Evolutionary conservation across 2,888 invertebrate genomes (phyloP).

Genomic region (Andrena hattorfiana): DNA sequence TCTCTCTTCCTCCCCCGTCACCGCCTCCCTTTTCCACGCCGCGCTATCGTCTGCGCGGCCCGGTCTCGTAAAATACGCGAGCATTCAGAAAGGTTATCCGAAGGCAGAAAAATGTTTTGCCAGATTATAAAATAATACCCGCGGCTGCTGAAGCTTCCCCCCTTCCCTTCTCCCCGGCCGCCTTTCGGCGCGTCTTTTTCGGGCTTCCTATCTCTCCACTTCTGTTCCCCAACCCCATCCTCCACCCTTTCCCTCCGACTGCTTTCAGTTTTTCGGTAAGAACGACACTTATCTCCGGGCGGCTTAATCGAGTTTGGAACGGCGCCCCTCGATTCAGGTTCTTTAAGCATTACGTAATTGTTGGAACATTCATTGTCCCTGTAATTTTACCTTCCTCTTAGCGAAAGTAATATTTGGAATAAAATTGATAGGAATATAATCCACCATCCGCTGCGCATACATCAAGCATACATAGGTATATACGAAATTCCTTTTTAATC

Average conservation of each 20-base stretch:
- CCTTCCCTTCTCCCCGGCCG: not conserved
- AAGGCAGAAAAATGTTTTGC: constrained; percentile 76
- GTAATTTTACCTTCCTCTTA: not conserved
- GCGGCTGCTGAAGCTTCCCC: constrained; percentile 15
- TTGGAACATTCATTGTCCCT: not conserved
- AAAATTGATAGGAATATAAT: not conserved
- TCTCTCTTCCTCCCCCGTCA: constrained; percentile 23
- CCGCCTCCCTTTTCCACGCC: constrained; percentile 33
- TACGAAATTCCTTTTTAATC: constrained; percentile 9
- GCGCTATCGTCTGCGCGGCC: constrained; percentile 44
- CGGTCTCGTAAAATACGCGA: constrained; percentile 54
- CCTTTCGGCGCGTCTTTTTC: not conserved
- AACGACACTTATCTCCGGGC: constrained; percentile 12
- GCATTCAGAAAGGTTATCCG: constrained; percentile 66
- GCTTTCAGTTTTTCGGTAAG: constrained; percentile 5
- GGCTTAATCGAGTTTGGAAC: constrained; percentile 1
- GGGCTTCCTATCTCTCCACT: not conserved
- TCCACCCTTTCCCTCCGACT: not conserved
- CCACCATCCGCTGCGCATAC: not conserved
- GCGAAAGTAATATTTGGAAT: not conserved
- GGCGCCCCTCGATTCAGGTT: not conserved
- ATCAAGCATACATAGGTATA: not conserved
- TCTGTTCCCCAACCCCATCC: not conserved
- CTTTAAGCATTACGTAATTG: not conserved
- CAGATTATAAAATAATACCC: constrained; percentile 70